These are phyloP conservation scores for Cosmopolites sordidus DNA, from an alignment of 2,888 invertebrate species.

Conservation along the genomic window DNA sequence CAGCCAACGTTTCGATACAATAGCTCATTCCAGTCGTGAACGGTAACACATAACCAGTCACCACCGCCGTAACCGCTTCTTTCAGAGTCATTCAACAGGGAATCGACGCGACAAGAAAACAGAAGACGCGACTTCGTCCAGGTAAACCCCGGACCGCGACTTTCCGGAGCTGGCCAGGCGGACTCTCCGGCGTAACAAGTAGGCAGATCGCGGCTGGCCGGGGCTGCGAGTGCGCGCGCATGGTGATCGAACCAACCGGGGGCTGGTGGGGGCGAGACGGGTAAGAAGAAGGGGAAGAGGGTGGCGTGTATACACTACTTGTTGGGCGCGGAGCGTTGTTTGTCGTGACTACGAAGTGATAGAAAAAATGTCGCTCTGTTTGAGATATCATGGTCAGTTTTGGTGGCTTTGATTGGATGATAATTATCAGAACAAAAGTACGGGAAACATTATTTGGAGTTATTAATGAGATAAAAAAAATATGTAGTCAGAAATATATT, in stretches of 20 bases:
- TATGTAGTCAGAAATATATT: too few relatives aligned
- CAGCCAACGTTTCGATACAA: conserved; percentile 9
- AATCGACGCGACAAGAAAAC: background rate
- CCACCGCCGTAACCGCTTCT: conserved; percentile 10
- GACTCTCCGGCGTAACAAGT: conserved; percentile 48
- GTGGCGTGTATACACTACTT: conserved; percentile 34
- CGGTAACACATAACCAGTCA: conserved; percentile 32
- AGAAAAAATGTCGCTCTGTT: conserved; percentile 1
- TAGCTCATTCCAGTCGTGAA: conserved; percentile 5
- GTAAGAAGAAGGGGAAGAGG: background rate
- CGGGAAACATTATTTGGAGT: too few relatives aligned
- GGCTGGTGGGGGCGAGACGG: conserved; percentile 2
- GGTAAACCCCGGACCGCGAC: conserved; percentile 33
- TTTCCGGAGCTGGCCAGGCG: conserved; percentile 44
- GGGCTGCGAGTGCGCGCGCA: conserved; percentile 42
- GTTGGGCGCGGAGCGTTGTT: conserved; percentile 32
- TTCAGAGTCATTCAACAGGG: conserved; percentile 8
- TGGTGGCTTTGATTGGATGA: too few relatives aligned
- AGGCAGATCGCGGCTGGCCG: conserved; percentile 45
- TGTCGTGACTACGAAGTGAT: conserved; percentile 20
- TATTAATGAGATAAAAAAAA: too few relatives aligned
- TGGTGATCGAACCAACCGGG: conserved; percentile 33
- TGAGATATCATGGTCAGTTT: too few relatives aligned
- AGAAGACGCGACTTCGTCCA: background rate
- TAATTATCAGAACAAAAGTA: too few relatives aligned